Percentiles rank a stretch among this genome's conserved stretches.
These are phyloP conservation scores for Drosophila nannoptera DNA, from an alignment of 1,140 invertebrate genomes.

Conservation along the genomic window DNA sequence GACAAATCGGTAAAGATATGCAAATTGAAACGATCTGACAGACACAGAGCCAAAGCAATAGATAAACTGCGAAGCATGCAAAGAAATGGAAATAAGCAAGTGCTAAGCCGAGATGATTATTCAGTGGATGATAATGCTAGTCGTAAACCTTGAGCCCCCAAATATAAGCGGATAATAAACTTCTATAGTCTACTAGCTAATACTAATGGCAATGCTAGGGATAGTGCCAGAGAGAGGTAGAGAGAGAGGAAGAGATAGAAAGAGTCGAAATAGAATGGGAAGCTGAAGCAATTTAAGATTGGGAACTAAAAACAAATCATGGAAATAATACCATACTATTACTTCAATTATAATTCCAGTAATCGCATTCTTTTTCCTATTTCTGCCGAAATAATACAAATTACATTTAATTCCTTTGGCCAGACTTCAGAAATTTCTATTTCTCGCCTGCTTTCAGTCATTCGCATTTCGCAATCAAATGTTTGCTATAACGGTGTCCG, in stretches of 20 bases:
- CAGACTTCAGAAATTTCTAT: too few species aligned
- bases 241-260: too few species aligned
- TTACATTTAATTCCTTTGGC: too few species aligned
- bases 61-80: not conserved
- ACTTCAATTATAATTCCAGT: too few species aligned
- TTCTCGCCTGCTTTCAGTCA: not conserved
- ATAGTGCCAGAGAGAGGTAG: not conserved
- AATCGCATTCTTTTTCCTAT: too few species aligned
- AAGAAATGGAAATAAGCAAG: not conserved
- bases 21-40: constrained; percentile 20
- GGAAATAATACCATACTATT: too few species aligned
- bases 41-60: not conserved
- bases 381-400: too few species aligned
- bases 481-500: too few species aligned
- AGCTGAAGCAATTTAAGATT: too few species aligned
- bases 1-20: constrained; percentile 9
- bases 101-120: not conserved
- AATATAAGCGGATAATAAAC: not conserved
- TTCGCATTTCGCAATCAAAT: not conserved
- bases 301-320: too few species aligned
- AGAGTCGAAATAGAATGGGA: too few species aligned
- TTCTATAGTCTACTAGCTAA: not conserved
- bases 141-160: not conserved
- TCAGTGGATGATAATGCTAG: not conserved
- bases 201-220: not conserved